phyloP scores from a whole-genome alignment of 2,113 vertebrate species.

The Hypanus sabinus region DNA sequence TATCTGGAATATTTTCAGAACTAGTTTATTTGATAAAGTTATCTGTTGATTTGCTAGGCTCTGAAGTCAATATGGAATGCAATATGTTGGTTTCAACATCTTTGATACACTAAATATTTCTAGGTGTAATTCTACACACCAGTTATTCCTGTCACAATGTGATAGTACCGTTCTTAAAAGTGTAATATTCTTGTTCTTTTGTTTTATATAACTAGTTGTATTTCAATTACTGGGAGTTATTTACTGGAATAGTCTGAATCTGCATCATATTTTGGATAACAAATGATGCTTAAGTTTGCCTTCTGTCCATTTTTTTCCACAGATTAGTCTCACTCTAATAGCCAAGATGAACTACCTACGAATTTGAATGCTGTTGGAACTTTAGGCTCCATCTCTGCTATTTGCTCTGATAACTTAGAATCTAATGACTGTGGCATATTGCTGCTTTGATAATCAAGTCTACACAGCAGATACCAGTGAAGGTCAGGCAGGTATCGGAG shows the following conservation, averaged over 20 bases:
- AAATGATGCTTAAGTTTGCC: not conserved
- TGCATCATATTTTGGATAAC: not conserved
- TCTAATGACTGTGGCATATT: conserved; percentile 69
- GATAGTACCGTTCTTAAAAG: not conserved
- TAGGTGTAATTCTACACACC: not conserved
- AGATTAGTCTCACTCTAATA: conserved; percentile 70
- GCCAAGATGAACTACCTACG: conserved; percentile 70
- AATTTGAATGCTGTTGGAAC: conserved; percentile 70
- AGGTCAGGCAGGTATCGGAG: conserved; percentile 55
- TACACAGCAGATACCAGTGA: conserved; percentile 66
- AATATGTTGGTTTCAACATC: not conserved
- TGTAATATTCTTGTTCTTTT: not conserved
- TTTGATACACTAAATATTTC: not conserved
- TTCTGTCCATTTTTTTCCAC: not conserved
- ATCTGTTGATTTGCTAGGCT: not conserved
- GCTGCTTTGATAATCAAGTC: conserved; percentile 69
- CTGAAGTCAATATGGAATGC: not conserved
- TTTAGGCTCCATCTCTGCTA: conserved; percentile 65
- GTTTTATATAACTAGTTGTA: not conserved
- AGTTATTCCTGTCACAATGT: not conserved
- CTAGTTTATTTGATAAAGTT: not conserved
- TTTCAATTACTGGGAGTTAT: not conserved
- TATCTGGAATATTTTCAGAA: not conserved
- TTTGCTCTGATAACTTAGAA: conserved; percentile 72
- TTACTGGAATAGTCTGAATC: not conserved